These are phyloP conservation scores for Phortica okadai DNA, from an alignment of 2,888 invertebrate genomes.

Conservation along the genomic window DNA sequence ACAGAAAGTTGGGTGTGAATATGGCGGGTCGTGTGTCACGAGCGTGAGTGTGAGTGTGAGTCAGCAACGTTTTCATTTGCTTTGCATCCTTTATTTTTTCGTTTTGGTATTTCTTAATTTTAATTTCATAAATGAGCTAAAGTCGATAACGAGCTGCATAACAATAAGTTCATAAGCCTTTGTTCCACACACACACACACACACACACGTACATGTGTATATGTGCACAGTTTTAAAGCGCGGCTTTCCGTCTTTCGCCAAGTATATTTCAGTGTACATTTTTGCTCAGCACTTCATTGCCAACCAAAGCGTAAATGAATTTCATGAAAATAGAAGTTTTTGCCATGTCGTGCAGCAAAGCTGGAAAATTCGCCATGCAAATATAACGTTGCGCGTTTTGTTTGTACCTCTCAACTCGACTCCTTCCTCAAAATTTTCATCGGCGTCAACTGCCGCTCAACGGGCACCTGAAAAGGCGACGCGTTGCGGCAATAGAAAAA, in stretches of 20 bases:
- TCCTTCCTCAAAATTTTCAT: too few species aligned
- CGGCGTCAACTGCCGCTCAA: too few species aligned
- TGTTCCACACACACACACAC: background rate
- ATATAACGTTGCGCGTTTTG: conserved; percentile 20
- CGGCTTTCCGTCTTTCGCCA: conserved; percentile 47
- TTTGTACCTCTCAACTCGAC: conserved; percentile 5
- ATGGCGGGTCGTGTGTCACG: conserved; percentile 25
- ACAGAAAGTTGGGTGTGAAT: conserved; percentile 31
- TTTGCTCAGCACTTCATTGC: conserved; percentile 28
- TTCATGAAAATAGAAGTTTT: conserved; percentile 49
- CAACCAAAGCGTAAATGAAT: conserved; percentile 51
- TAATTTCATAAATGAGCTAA: conserved; percentile 65
- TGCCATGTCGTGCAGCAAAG: conserved; percentile 41
- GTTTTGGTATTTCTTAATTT: conserved; percentile 53
- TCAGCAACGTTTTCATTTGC: conserved; percentile 4
- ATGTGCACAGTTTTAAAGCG: conserved; percentile 45
- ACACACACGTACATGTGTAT: background rate
- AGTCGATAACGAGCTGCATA: conserved; percentile 46
- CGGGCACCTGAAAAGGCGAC: too few species aligned
- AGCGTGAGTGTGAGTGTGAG: background rate
- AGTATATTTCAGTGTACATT: conserved; percentile 52
- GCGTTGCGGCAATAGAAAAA: background rate
- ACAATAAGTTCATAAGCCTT: conserved; percentile 3
- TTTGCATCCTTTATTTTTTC: conserved; percentile 19
- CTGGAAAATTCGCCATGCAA: conserved; percentile 27